These are phyloP conservation scores for Elaphurus davidianus DNA, from an alignment of 2,113 vertebrate species.

Conservation along the genomic window DNA sequence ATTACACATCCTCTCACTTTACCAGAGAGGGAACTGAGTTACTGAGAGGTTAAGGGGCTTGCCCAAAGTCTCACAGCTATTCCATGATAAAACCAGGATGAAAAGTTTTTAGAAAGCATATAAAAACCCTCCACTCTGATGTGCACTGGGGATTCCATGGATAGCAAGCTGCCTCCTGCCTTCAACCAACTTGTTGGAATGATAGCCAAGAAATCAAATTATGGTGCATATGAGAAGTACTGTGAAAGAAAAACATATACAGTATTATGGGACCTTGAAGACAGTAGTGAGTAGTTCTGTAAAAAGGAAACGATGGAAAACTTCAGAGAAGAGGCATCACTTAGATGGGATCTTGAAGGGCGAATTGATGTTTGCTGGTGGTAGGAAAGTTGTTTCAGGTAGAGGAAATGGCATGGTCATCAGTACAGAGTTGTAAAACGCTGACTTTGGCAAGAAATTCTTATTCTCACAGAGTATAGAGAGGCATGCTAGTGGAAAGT, in stretches of 20 bases:
- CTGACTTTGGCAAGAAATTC: neutral
- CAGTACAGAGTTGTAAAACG: neutral
- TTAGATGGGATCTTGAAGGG: neutral
- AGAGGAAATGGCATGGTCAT: neutral
- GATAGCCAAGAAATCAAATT: constrained; percentile 2
- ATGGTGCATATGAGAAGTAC: neutral
- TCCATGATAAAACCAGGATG: neutral
- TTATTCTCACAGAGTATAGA: neutral
- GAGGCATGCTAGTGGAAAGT: neutral
- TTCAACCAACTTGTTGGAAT: neutral
- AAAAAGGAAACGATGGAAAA: neutral
- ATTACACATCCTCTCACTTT: neutral
- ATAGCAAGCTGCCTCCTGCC: neutral
- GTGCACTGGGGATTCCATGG: neutral
- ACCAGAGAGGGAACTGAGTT: neutral
- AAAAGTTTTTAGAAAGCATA: neutral
- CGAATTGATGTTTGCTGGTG: neutral
- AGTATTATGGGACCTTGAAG: neutral
- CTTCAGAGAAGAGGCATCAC: neutral
- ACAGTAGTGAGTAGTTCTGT: neutral
- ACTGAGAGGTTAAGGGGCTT: neutral
- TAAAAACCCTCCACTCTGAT: neutral
- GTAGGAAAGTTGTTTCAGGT: neutral
- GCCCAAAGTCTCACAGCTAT: neutral
- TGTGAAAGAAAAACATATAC: neutral